phyloP scores from a whole-genome alignment of 1,140 invertebrate species.

The Mamestra configurata region DNA sequence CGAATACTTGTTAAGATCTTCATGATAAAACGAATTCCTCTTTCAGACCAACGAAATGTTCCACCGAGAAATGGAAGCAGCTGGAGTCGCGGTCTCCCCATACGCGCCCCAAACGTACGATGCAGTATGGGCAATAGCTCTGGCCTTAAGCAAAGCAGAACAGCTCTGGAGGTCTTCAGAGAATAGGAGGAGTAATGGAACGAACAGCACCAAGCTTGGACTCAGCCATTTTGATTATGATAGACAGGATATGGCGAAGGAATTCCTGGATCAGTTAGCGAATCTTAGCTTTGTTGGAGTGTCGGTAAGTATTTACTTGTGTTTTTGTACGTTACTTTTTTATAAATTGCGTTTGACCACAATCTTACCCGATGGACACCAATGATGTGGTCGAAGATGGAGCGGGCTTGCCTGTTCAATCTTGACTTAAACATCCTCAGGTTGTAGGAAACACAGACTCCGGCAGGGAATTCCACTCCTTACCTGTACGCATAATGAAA shows the following conservation, averaged over 20 bases:
- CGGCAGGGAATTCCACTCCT: too few species aligned
- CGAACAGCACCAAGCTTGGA: constrained; percentile 68
- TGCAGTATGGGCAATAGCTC: constrained; percentile 95
- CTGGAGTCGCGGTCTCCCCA: constrained; percentile 89
- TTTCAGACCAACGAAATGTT: constrained; percentile 92
- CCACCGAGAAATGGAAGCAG: constrained; percentile 88
- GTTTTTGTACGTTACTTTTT: too few species aligned
- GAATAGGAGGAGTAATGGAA: constrained; percentile 49
- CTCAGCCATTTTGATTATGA: constrained; percentile 92
- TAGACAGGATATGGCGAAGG: constrained; percentile 90
- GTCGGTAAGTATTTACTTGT: constrained; percentile 90
- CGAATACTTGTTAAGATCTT: background rate
- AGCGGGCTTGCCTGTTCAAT: too few species aligned
- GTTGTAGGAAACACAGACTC: too few species aligned
- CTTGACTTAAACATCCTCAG: too few species aligned
- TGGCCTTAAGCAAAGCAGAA: constrained; percentile 90
- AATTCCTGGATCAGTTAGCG: constrained; percentile 91
- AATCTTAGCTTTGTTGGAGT: constrained; percentile 94
- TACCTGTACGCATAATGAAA: too few species aligned
- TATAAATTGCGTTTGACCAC: too few species aligned
- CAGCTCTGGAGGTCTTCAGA: constrained; percentile 71
- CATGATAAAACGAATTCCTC: background rate
- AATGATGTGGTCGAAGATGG: too few species aligned
- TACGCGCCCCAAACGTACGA: constrained; percentile 95
- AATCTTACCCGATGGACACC: too few species aligned